Conservation (phyloP, 2,888 invertebrate genomes). For the Amitus sp. region DNA sequence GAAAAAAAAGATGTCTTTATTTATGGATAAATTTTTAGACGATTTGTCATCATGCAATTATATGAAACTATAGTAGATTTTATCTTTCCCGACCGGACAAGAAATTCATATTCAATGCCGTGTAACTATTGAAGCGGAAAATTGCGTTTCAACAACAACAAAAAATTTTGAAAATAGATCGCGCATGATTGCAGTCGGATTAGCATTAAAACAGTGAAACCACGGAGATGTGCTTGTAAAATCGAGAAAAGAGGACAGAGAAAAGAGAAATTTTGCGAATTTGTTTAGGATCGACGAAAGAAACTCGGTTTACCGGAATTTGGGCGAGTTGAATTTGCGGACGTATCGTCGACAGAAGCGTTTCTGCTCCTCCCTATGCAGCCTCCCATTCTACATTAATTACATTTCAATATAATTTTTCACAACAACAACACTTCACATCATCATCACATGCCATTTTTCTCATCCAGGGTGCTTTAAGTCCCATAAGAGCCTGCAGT, state of each 20-base stretch:
- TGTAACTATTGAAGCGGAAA: neutral
- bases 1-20: no score
- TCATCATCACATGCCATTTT: constrained; percentile 64
- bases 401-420: constrained; percentile 68
- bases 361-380: constrained; percentile 87
- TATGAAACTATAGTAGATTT: neutral
- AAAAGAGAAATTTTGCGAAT: neutral
- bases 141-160: neutral
- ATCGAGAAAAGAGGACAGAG: no score
- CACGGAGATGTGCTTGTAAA: no score
- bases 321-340: constrained; percentile 83
- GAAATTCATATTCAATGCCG: neutral
- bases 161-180: no score
- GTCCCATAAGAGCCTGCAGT: no score
- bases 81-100: neutral
- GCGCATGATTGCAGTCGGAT: no score
- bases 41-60: neutral
- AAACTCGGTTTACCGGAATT: constrained; percentile 73
- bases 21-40: no score
- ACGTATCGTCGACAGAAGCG: constrained; percentile 83
- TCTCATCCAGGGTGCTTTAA: no score
- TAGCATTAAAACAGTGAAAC: no score
- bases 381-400: constrained; percentile 83
- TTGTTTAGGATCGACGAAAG: constrained; percentile 19
- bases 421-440: constrained; percentile 60